Base-by-base conservation (phyloP, 2,113 vertebrate genomes). In the Uria lomvia region DNA sequence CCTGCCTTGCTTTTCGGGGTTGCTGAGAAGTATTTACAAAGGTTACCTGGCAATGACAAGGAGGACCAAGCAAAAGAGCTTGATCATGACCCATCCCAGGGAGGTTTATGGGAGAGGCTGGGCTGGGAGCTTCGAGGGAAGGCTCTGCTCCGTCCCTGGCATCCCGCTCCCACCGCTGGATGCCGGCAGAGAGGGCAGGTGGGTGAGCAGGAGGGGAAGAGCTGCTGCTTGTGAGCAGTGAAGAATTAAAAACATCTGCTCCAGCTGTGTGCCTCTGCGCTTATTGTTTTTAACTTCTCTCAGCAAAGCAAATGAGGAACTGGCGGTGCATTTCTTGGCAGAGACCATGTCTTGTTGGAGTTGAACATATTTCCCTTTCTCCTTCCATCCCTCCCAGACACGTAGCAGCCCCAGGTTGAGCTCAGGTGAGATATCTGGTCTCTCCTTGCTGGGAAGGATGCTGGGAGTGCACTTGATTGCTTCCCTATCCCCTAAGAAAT, bases 191-290 rank as follows among this genome's bases (percentile, higher is more conserved):
- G 56, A 38, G 43, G 72, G 60, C 5, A 32, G 38, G 29, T 53
- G 65, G 16, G n/a, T 17, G 53, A 82, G 24, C 52, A 52, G 79
- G 38, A 82, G 65, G 55, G 65, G 59, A 43, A 66, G 72, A 70
- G 60, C 60, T 82, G 86, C 65, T 78, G 45, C 93, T 66, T 70
- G 66, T 50, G 60, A 92, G 66, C 21, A n/a, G 42, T 32, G 52
- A 74, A 81, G 74, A 90, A 88, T 70, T 34, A 42, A n/a, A 88
- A 85, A 65, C 89, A 81, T 88, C 78, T 95, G 92, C 55, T 92
- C 70, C 82, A 82, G 74, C 75, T 90, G 79, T 71, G 79, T 34
- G 65, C 62, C 74, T 62, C 45, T 21, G 29, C 2, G 8, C 71
- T 94, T 36, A 36, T 40, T 66, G 85, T 67, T 87, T 80, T 73